phyloP scores from a whole-genome alignment of 35 echinoderm and acorn worm species.

The Anneissia japonica region DNA sequence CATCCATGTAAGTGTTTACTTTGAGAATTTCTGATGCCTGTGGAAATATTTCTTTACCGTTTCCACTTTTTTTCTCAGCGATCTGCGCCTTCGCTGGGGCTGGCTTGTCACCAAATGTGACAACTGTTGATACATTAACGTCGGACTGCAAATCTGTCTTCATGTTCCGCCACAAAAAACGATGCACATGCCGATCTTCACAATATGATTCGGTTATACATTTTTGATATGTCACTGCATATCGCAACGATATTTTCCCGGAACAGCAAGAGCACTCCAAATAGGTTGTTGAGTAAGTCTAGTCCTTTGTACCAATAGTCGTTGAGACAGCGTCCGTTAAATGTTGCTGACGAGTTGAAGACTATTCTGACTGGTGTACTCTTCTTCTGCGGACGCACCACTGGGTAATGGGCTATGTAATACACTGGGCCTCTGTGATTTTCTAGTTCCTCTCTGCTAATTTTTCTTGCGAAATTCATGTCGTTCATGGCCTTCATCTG shows the following conservation, averaged over 20 bases:
- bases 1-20: no score
- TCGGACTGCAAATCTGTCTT: background rate
- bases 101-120: background rate
- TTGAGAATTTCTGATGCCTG: background rate
- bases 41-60: no score
- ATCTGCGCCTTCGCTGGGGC: background rate
- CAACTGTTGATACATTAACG: background rate
- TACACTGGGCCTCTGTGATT: slow-evolving; percentile 43
- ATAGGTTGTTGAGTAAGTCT: background rate
- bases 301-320: background rate
- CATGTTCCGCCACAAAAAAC: background rate
- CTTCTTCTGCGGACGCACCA: background rate
- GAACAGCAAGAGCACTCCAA: background rate
- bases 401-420: slow-evolving; percentile 18
- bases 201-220: background rate
- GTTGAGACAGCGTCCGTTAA: background rate
- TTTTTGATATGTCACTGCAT: background rate
- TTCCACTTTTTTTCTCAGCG: no score
- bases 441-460: slow-evolving; percentile 20
- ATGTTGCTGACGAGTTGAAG: background rate
- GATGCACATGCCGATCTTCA: background rate
- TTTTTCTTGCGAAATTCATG: slow-evolving; percentile 66
- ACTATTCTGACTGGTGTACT: background rate
- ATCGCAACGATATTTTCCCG: background rate
- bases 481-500: slow-evolving; percentile 58